phyloP scores from a whole-genome alignment of 2,797 vertebrate genomes.

The Megalops cyprinoides region DNA sequence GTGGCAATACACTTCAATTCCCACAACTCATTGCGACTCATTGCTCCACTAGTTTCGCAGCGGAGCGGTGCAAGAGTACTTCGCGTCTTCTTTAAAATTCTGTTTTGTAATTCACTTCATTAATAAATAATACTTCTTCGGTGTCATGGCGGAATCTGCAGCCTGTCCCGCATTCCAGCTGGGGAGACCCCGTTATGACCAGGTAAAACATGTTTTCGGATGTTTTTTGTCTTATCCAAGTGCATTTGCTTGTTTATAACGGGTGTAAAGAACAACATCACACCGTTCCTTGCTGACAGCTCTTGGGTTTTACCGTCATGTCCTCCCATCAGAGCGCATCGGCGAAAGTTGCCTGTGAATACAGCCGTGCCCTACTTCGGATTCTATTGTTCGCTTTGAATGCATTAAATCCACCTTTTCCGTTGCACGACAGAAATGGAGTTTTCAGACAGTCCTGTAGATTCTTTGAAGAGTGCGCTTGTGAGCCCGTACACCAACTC shows the following conservation, averaged over 20 bases:
- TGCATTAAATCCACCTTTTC: background rate
- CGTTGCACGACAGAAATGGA: background rate
- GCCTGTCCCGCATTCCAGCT: constrained; percentile 76
- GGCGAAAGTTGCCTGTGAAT: constrained; percentile 7
- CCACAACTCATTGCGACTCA: constrained; percentile 14
- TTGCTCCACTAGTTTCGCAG: constrained; percentile 25
- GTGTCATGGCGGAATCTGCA: constrained; percentile 70
- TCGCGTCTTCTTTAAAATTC: constrained; percentile 36
- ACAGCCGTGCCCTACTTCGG: background rate
- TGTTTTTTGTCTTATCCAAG: background rate
- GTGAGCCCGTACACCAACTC: no score
- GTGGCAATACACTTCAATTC: constrained; percentile 23
- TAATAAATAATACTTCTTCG: constrained; percentile 54
- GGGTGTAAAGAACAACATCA: background rate
- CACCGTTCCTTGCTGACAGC: background rate
- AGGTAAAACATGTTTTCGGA: constrained; percentile 70
- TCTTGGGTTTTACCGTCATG: background rate
- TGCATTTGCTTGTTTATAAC: background rate
- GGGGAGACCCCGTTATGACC: constrained; percentile 82
- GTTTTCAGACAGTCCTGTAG: constrained; percentile 1
- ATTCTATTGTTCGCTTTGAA: background rate
- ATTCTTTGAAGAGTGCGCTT: background rate
- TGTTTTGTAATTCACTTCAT: constrained; percentile 62
- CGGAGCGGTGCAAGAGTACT: constrained; percentile 25
- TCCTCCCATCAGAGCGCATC: background rate